These are phyloP conservation scores for Moxostoma hubbsi DNA, from an alignment of 2,797 vertebrate genomes.

Conservation along the genomic window DNA sequence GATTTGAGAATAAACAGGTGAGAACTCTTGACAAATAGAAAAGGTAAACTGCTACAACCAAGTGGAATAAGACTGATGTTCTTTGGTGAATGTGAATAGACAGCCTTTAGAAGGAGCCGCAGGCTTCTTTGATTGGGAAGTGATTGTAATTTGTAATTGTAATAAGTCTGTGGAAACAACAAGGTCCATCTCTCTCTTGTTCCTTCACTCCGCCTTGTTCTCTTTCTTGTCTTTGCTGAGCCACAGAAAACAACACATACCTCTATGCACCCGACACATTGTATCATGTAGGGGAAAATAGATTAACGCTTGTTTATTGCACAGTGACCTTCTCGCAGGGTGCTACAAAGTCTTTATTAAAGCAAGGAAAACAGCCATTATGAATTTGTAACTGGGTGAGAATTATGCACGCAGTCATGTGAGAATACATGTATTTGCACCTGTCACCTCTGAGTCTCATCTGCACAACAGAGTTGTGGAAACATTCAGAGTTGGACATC, in stretches of 20 bases:
- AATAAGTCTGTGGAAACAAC: background rate
- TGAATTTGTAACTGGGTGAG: slow-evolving; percentile 26
- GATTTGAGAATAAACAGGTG: background rate
- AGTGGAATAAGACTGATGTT: background rate
- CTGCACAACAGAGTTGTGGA: background rate
- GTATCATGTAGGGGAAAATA: slow-evolving; percentile 23
- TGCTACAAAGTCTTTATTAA: slow-evolving; percentile 2
- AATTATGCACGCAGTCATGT: slow-evolving; percentile 1
- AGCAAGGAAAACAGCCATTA: slow-evolving; percentile 18
- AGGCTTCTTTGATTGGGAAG: slow-evolving; percentile 15
- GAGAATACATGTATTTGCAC: slow-evolving; percentile 4
- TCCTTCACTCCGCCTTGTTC: slow-evolving; percentile 10
- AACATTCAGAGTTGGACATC: background rate
- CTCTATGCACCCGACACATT: background rate
- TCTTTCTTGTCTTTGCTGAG: background rate
- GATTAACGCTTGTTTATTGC: background rate
- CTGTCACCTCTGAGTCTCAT: background rate
- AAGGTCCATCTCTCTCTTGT: background rate
- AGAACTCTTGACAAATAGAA: slow-evolving; percentile 6
- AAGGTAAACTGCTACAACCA: background rate
- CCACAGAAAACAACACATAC: background rate
- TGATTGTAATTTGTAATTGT: slow-evolving; percentile 15
- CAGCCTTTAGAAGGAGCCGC: slow-evolving; percentile 8
- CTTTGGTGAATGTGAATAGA: slow-evolving; percentile 20
- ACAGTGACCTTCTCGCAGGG: slow-evolving; percentile 21